Evolutionary conservation across 2,888 invertebrate genomes (phyloP), one percentile per base, ranked within the genome.

Genomic region (Conchocele bisecta): DNA sequence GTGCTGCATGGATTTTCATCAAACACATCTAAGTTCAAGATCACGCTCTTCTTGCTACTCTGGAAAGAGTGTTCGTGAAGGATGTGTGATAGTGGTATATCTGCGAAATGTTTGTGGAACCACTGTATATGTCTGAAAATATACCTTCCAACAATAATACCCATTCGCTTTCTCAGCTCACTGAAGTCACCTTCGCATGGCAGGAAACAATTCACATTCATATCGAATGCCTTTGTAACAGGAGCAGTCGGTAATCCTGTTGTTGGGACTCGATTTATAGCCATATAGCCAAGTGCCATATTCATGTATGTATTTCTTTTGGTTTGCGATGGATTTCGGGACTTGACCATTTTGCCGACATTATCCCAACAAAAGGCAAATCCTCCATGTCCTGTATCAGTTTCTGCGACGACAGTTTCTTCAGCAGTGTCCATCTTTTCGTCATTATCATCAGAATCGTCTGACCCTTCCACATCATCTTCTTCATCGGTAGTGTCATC

Each of bases 21-120:
- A n/a, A 66, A 59, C 7, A 71, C 68, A 3, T 64, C 71, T 5
- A 67, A 50, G 48, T 68, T 75, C 13, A 71, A 51, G 6, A 75
- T 20, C 37, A 63, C 35, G 28, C 61, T 65, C 28, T 22, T 61
- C 20, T 56, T n/a, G 31, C n/a, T n/a, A n/a, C n/a, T n/a, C n/a
- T n/a, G n/a, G n/a, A n/a, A n/a, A n/a, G 28, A 29, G 20, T 24
- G 15, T 22, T 13, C n/a, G 28, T 6, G 54, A 29, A 24, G 31
- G 24, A 65, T 57, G 37, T 17, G 48, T 29, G 48, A 31, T 5
- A 26, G n/a, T n/a, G 17, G n/a, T 7, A 48, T 15, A 31, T 48
- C 48, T n/a, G 4, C 5, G n/a, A 48, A 48, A 48, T 48, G 3
- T 5, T n/a, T 7, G 13, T 17, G 26, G 31, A 48, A 48, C 48